Percentiles rank a stretch among this genome's conserved stretches.
These are phyloP conservation scores for Rotaria macrura DNA, from an alignment of 2,888 invertebrate genomes.

Conservation along the genomic window DNA sequence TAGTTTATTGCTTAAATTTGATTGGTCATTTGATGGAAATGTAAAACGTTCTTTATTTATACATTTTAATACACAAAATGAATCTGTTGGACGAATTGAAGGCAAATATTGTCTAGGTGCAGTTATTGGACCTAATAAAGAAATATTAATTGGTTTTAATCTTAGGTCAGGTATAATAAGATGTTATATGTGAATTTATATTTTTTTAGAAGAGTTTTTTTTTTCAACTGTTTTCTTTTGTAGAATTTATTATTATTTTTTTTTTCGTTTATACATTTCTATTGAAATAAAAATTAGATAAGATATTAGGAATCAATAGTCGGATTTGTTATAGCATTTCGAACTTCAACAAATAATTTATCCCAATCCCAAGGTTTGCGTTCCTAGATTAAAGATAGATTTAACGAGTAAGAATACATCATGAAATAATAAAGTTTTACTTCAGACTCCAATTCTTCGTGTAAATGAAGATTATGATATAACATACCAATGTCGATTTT, in stretches of 20 bases:
- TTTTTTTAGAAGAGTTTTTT: background rate
- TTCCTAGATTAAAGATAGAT: constrained; percentile 5
- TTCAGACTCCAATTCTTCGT: background rate
- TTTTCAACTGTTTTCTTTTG: no score
- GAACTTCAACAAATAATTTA: constrained; percentile 29
- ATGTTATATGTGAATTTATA: background rate
- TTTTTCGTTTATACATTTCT: no score
- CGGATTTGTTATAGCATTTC: background rate
- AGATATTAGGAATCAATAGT: no score
- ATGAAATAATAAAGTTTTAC: background rate
- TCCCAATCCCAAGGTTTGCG: constrained; percentile 29
- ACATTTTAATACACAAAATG: background rate
- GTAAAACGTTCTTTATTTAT: background rate
- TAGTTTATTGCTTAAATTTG: background rate
- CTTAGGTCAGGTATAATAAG: background rate
- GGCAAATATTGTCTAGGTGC: background rate
- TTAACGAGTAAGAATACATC: background rate
- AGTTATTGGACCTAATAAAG: background rate
- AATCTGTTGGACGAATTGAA: background rate
- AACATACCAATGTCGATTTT: background rate
- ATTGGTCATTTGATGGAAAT: background rate
- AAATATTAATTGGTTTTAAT: background rate
- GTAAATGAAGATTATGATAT: background rate
- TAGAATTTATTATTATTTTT: no score
- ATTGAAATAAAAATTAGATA: no score